Conservation (phyloP, 92 coral and sea anemone genomes). For the Bergia puertoricense region DNA sequence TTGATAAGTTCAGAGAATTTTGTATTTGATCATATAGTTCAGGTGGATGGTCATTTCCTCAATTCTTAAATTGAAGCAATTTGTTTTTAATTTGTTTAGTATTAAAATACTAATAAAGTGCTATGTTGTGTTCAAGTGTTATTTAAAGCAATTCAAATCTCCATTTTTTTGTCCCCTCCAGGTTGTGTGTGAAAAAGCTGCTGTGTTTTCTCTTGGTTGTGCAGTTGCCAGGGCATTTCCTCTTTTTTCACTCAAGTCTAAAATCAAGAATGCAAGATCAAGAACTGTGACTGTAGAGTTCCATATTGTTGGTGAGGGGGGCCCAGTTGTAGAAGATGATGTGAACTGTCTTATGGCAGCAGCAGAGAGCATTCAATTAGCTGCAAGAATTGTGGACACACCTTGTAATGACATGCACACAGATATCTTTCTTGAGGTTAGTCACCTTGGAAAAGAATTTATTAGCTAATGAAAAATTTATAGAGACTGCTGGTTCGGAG, state of each 20-base stretch:
- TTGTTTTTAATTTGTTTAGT: no score
- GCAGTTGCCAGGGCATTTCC: slow-evolving; percentile 92
- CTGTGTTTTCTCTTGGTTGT: slow-evolving; percentile 89
- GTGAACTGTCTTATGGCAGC: slow-evolving; percentile 71
- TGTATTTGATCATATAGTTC: no score
- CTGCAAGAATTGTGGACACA: slow-evolving; percentile 88
- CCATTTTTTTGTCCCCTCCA: not conserved
- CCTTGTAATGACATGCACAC: slow-evolving; percentile 98
- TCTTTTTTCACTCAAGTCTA: slow-evolving; percentile 72
- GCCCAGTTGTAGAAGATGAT: slow-evolving; percentile 75
- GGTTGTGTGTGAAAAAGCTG: slow-evolving; percentile 92
- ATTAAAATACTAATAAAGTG: no score
- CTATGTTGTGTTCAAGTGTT: no score
- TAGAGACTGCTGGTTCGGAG: not conserved
- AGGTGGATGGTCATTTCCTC: no score
- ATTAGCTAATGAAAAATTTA: not conserved
- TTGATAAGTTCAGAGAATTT: no score
- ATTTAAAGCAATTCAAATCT: not conserved
- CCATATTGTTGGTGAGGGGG: slow-evolving; percentile 70
- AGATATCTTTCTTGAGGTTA: slow-evolving; percentile 86
- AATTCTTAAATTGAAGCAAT: no score
- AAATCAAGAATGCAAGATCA: slow-evolving; percentile 25
- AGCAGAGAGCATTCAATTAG: slow-evolving; percentile 89
- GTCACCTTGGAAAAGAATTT: not conserved
- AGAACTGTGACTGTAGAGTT: slow-evolving; percentile 89